phyloP scores from a whole-genome alignment of 2,113 vertebrate species.

The Natator depressus region DNA sequence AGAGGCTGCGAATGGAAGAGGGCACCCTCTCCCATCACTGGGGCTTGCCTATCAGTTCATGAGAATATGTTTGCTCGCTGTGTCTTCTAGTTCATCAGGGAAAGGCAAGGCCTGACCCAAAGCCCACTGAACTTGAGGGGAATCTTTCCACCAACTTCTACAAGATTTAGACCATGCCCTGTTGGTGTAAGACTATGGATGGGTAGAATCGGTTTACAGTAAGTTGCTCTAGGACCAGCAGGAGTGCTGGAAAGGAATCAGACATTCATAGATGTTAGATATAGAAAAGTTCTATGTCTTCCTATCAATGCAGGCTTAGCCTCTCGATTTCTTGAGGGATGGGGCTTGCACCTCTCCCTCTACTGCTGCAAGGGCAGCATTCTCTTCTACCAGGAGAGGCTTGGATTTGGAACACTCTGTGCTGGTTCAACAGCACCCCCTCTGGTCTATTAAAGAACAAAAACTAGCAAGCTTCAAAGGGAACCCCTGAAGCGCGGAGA shows the following conservation, averaged over 20 bases:
- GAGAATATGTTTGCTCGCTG: rapidly evolving
- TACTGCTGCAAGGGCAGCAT: background rate
- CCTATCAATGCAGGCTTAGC: background rate
- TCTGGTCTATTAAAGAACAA: background rate
- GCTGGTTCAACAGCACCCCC: background rate
- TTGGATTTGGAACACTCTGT: background rate
- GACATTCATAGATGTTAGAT: background rate
- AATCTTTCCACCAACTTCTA: background rate
- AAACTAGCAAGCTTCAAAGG: background rate
- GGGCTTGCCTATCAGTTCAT: background rate
- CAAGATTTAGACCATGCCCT: background rate
- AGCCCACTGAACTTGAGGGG: background rate
- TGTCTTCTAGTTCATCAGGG: background rate
- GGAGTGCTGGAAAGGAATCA: background rate
- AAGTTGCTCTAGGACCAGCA: background rate
- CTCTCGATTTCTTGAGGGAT: background rate
- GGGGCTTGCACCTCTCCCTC: background rate
- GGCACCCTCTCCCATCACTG: background rate
- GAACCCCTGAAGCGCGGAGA: rapidly evolving
- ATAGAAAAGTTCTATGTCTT: background rate
- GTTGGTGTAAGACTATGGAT: background rate
- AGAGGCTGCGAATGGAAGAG: background rate
- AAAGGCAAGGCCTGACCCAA: background rate
- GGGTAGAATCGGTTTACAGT: background rate
- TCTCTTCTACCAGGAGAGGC: background rate